These are phyloP conservation scores for Notothenia rossii DNA, from an alignment of 2,113 vertebrate species.

Conservation along the genomic window DNA sequence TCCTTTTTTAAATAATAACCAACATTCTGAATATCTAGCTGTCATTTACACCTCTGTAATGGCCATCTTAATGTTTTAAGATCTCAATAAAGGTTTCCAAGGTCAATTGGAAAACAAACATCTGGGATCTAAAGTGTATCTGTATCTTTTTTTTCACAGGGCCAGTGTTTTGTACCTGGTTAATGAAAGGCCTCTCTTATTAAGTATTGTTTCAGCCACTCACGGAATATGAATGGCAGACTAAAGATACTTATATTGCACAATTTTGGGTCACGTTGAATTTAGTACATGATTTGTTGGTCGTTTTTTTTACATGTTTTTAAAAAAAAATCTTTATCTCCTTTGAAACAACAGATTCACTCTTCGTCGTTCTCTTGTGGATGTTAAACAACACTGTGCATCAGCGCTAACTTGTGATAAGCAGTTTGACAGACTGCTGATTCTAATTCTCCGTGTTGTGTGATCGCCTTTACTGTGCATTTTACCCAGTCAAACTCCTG, in stretches of 20 bases:
- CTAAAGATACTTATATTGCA: neutral
- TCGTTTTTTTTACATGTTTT: no score
- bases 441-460: no score
- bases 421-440: no score
- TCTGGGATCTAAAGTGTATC: neutral
- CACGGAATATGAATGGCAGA: neutral
- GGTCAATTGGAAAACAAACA: neutral
- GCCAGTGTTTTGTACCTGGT: neutral
- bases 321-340: no score
- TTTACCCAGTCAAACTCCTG: no score
- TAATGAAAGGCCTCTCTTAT: neutral
- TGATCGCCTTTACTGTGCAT: no score
- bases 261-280: neutral
- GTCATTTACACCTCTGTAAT: neutral
- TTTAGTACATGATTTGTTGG: no score
- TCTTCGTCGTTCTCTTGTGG: neutral
- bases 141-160: neutral
- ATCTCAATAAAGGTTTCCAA: neutral
- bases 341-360: no score
- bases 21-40: neutral
- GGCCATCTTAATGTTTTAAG: neutral
- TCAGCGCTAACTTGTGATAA: neutral
- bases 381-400: neutral
- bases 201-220: neutral
- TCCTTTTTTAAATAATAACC: neutral